Evolutionary conservation across 1,140 invertebrate species (phyloP).

Genomic region (Psix sp.): DNA sequence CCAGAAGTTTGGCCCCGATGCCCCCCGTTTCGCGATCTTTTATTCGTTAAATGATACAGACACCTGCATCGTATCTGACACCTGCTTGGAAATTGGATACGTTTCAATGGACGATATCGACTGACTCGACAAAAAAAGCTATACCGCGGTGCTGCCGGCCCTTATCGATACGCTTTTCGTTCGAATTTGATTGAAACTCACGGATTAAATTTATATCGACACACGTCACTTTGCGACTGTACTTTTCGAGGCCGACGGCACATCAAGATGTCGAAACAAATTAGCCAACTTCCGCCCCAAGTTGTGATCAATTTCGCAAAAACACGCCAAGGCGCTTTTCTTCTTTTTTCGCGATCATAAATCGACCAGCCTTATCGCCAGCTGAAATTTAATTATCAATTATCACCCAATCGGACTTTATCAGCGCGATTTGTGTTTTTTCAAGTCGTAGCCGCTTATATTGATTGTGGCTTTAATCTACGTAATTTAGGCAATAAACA

Average conservation of each 20-base stretch:
- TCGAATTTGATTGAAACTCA: too few species aligned
- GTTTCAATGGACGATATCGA: conserved; percentile 38
- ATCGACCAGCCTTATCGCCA: background rate
- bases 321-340: too few species aligned
- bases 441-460: conserved; percentile 22
- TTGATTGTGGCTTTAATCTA: conserved; percentile 53
- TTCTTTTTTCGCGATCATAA: too few species aligned
- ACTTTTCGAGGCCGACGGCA: too few species aligned
- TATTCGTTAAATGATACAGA: conserved; percentile 35
- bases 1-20: too few species aligned
- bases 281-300: too few species aligned
- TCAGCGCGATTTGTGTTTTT: conserved; percentile 1
- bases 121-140: conserved; percentile 32
- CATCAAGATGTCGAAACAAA: too few species aligned
- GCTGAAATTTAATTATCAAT: conserved; percentile 27
- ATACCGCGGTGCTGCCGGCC: conserved; percentile 15
- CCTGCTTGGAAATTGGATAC: conserved; percentile 46
- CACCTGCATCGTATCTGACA: conserved; percentile 34
- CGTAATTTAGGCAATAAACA: conserved; percentile 57
- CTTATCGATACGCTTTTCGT: too few species aligned
- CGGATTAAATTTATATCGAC: too few species aligned
- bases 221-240: too few species aligned
- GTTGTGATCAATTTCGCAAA: too few species aligned
- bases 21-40: conserved; percentile 10
- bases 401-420: conserved; percentile 15